These are phyloP conservation scores for Pogonophryne albipinna DNA, from an alignment of 2,797 vertebrate species.

Conservation along the genomic window DNA sequence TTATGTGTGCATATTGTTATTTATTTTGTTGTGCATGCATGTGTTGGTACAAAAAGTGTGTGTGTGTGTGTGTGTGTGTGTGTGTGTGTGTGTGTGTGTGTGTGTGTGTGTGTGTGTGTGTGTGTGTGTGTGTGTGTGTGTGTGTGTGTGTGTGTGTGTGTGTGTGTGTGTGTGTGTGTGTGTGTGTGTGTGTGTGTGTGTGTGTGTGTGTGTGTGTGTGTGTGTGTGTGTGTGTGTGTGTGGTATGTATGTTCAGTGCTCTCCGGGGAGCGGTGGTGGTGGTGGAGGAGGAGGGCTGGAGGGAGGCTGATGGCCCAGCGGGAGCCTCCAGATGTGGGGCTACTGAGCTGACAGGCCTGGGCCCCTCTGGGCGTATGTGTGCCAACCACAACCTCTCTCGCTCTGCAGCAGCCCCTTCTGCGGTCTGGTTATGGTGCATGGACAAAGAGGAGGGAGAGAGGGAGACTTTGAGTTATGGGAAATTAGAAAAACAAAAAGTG, in stretches of 20 bases:
- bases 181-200: slow-evolving; percentile 16
- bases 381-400: slow-evolving; percentile 78
- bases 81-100: slow-evolving; percentile 8
- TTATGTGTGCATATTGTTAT: not conserved
- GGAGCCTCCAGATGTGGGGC: slow-evolving; percentile 87
- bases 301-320: slow-evolving; percentile 79
- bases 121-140: slow-evolving; percentile 10
- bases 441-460: slow-evolving; percentile 35
- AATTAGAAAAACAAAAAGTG: slow-evolving; percentile 22
- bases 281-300: slow-evolving; percentile 63
- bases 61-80: slow-evolving; percentile 17
- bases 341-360: slow-evolving; percentile 82
- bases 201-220: slow-evolving; percentile 10
- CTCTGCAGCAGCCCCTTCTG: slow-evolving; percentile 71
- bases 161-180: slow-evolving; percentile 11
- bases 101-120: slow-evolving; percentile 16
- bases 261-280: slow-evolving; percentile 71
- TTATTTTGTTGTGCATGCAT: not conserved
- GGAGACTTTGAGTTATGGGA: slow-evolving; percentile 34
- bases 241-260: slow-evolving; percentile 57
- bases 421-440: slow-evolving; percentile 63
- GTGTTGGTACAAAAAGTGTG: not conserved
- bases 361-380: slow-evolving; percentile 82
- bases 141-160: slow-evolving; percentile 31
- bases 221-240: slow-evolving; percentile 31